Conservation (phyloP, 2,797 vertebrate genomes). For the Lateolabrax maculatus region DNA sequence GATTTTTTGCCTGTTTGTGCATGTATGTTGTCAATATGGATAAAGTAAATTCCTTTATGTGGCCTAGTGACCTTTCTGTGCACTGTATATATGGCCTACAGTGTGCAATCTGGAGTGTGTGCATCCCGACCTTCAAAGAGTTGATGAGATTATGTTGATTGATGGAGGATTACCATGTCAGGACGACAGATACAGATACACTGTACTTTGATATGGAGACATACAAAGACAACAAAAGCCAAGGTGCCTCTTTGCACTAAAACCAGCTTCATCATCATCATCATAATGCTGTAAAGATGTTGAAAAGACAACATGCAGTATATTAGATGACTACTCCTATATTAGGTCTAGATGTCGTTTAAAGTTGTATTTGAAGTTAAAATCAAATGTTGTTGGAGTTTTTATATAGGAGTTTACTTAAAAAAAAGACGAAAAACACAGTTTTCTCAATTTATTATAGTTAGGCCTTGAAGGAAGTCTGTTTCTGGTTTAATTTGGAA, state of each 20-base stretch:
- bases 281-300: neutral
- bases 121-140: constrained; percentile 6
- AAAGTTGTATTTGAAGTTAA: neutral
- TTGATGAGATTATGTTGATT: constrained; percentile 27
- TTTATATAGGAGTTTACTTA: neutral
- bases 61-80: constrained; percentile 11
- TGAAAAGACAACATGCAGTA: neutral
- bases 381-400: neutral
- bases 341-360: neutral
- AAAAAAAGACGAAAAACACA: neutral
- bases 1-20: neutral
- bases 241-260: neutral
- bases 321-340: neutral
- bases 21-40: neutral
- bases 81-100: neutral
- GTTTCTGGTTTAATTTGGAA: constrained; percentile 17
- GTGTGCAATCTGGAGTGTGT: constrained; percentile 3
- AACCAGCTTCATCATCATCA: too few species aligned
- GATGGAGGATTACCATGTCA: constrained; percentile 11
- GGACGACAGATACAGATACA: neutral
- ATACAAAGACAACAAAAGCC: neutral
- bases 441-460: neutral
- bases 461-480: neutral
- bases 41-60: neutral
- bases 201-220: neutral